These are phyloP conservation scores for Papilio helenus DNA, from an alignment of 1,140 invertebrate genomes.

Conservation along the genomic window DNA sequence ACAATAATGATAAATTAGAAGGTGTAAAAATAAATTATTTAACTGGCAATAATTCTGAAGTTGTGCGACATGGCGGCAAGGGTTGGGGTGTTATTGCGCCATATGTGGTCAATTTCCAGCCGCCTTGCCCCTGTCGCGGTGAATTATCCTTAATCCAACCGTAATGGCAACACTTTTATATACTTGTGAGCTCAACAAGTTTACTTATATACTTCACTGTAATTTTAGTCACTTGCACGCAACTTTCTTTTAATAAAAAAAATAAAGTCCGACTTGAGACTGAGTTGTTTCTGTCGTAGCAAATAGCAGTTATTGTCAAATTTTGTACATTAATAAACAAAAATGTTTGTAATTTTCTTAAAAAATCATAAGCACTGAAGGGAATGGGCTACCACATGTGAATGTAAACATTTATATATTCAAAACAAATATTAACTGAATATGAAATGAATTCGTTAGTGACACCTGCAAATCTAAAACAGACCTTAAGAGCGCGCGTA, in stretches of 20 bases:
- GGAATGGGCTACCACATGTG: neutral
- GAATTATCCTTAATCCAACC: constrained; percentile 72
- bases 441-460: constrained; percentile 31
- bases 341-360: neutral
- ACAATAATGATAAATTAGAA: constrained; percentile 57
- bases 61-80: constrained; percentile 34
- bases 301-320: neutral
- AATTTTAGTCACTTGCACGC: neutral
- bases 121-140: constrained; percentile 56
- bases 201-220: constrained; percentile 38
- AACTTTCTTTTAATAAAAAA: neutral
- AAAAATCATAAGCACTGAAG: neutral
- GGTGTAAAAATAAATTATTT: constrained; percentile 61
- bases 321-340: neutral
- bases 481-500: neutral
- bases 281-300: neutral
- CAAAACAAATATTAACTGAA: constrained; percentile 18
- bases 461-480: constrained; percentile 25
- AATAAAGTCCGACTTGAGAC: no score
- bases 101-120: constrained; percentile 76
- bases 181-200: constrained; percentile 53
- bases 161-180: constrained; percentile 73
- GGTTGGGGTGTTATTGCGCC: constrained; percentile 51
- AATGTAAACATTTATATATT: neutral
- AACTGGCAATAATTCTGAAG: constrained; percentile 57